A percentile compares a stretch with the other conserved stretches of the same genome.
Conservation (phyloP, 1,140 invertebrate species). For the Cydia pomonella region DNA sequence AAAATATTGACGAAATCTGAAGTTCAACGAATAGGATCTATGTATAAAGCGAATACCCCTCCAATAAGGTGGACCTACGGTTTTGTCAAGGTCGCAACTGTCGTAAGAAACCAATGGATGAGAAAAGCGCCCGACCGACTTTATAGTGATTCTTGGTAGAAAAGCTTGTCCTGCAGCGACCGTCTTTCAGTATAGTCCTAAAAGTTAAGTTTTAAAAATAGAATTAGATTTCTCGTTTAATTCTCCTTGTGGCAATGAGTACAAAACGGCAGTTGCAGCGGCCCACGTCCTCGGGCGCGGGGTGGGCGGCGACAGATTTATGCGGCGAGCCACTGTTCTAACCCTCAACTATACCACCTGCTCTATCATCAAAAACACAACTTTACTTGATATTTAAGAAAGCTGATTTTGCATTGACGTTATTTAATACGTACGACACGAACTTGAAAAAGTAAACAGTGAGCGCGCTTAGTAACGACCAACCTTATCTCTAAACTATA, state of each 20-base stretch:
- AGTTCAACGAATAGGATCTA: no score
- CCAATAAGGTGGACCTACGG: no score
- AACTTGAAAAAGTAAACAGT: neutral
- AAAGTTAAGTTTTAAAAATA: no score
- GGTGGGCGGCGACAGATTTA: conserved; percentile 57
- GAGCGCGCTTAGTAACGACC: neutral
- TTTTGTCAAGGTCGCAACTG: no score
- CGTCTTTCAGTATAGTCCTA: no score
- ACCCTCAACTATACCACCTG: conserved; percentile 40
- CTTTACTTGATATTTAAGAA: neutral
- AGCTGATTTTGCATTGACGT: neutral
- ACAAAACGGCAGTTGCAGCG: conserved; percentile 22
- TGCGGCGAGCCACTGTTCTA: conserved; percentile 49
- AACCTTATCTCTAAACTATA: conserved; percentile 24
- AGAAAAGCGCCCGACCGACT: no score
- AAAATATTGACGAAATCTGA: no score
- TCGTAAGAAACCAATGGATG: no score
- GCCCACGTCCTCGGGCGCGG: conserved; percentile 36
- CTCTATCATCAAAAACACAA: conserved; percentile 9
- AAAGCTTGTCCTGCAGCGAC: no score
- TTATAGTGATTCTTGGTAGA: no score
- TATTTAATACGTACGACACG: neutral
- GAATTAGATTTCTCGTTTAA: no score
- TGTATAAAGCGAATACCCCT: no score
- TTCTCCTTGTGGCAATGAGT: neutral